Percentiles rank a stretch among this genome's conserved stretches.
Evolutionary conservation across 2,888 invertebrate species (phyloP).

Genomic region (Chymomyza procnemis): DNA sequence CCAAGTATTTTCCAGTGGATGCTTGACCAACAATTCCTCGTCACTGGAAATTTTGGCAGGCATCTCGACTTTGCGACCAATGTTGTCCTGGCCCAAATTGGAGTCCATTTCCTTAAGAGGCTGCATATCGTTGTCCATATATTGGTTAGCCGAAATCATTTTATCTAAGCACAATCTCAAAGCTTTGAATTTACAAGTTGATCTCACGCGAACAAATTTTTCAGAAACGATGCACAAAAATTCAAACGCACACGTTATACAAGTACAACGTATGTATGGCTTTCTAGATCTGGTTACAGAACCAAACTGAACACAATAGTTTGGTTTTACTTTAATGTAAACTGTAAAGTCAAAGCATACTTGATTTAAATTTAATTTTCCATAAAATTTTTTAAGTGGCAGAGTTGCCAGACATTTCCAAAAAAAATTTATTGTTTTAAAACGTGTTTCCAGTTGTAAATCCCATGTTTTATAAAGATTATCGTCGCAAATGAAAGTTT

Average conservation of each 20-base stretch:
- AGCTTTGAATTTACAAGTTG: too few relatives aligned
- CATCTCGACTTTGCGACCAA: not conserved
- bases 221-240: not conserved
- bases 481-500: too few relatives aligned
- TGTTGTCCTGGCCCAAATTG: not conserved
- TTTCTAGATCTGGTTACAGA: slow-evolving; percentile 6
- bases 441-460: too few relatives aligned
- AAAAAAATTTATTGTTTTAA: too few relatives aligned
- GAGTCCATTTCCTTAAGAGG: not conserved
- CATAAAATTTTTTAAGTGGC: too few relatives aligned
- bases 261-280: not conserved
- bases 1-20: slow-evolving; percentile 96
- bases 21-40: slow-evolving; percentile 81
- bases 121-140: not conserved
- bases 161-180: not conserved
- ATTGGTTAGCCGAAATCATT: not conserved
- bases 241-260: not conserved
- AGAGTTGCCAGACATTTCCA: too few relatives aligned
- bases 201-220: not conserved
- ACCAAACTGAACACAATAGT: slow-evolving; percentile 14
- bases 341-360: slow-evolving; percentile 27
- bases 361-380: not conserved
- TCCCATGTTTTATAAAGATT: too few relatives aligned
- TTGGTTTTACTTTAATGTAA: slow-evolving; percentile 2
- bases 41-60: slow-evolving; percentile 16